phyloP scores from a whole-genome alignment of 2,797 vertebrate genomes.

The Silurus aristotelis region DNA sequence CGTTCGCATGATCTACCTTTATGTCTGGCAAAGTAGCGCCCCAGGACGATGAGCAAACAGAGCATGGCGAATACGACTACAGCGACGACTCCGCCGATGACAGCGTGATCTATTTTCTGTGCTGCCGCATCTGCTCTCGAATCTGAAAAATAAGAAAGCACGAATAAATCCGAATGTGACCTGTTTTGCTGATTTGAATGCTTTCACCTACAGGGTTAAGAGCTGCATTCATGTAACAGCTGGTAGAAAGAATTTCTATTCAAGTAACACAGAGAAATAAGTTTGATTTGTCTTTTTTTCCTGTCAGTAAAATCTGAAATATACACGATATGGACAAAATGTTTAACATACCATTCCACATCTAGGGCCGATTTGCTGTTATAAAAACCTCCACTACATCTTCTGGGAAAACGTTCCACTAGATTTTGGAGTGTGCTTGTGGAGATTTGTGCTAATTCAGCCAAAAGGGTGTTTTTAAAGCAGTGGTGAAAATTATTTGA shows the following conservation, averaged over 20 bases:
- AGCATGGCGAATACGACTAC: slow-evolving; percentile 99
- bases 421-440: no score
- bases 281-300: no score
- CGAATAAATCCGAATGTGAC: slow-evolving; percentile 36
- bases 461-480: no score
- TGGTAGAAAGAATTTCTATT: not conserved
- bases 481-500: no score
- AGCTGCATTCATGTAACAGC: not conserved
- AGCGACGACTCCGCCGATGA: slow-evolving; percentile 96
- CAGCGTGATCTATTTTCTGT: slow-evolving; percentile 93
- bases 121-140: slow-evolving; percentile 90
- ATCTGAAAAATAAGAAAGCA: slow-evolving; percentile 77
- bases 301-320: not conserved
- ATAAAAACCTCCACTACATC: no score
- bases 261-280: not conserved
- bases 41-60: slow-evolving; percentile 95
- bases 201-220: not conserved
- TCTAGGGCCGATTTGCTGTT: no score
- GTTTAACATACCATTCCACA: no score
- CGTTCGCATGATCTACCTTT: slow-evolving; percentile 83
- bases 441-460: no score
- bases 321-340: no score
- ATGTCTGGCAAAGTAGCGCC: slow-evolving; percentile 98
- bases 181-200: slow-evolving; percentile 1
- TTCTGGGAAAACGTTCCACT: no score